Evolutionary conservation across 2,888 invertebrate species (phyloP).

Genomic region (Lycaena phlaeas): DNA sequence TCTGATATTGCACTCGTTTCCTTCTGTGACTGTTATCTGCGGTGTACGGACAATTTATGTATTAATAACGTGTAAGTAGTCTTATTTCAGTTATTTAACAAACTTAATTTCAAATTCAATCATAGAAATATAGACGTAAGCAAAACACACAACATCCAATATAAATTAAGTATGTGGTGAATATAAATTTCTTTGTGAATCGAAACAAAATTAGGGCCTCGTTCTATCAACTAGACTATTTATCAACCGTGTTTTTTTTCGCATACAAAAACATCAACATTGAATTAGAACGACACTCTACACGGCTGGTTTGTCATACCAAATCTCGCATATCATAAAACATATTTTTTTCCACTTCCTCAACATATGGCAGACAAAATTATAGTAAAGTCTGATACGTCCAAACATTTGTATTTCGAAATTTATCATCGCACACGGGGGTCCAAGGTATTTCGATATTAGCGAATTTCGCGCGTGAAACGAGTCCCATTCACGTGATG

Average conservation of each 20-base stretch:
- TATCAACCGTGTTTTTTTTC: slow-evolving; percentile 36
- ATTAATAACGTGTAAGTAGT: too few relatives aligned
- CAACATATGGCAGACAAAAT: slow-evolving; percentile 70
- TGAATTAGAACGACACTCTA: slow-evolving; percentile 36
- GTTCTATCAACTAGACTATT: slow-evolving; percentile 34
- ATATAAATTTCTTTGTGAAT: slow-evolving; percentile 18
- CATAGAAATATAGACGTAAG: too few relatives aligned
- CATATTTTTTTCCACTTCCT: slow-evolving; percentile 67
- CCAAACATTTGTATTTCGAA: slow-evolving; percentile 73
- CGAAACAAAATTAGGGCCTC: slow-evolving; percentile 30
- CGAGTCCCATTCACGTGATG: too few relatives aligned
- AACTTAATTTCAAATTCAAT: too few relatives aligned
- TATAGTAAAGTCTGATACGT: slow-evolving; percentile 71
- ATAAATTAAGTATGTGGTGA: not conserved
- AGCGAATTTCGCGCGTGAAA: slow-evolving; percentile 71
- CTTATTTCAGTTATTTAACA: too few relatives aligned
- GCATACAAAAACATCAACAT: slow-evolving; percentile 36
- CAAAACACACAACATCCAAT: too few relatives aligned
- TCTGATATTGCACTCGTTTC: too few relatives aligned
- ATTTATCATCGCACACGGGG: slow-evolving; percentile 72
- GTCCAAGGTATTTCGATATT: slow-evolving; percentile 32
- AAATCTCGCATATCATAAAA: slow-evolving; percentile 63
- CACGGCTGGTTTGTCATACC: too few relatives aligned
- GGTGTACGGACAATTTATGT: too few relatives aligned
- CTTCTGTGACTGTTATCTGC: too few relatives aligned